A percentile compares a stretch with the other conserved stretches of the same genome.
Evolutionary conservation across 2,888 invertebrate genomes (phyloP).

Genomic region (Amaurobius ferox): DNA sequence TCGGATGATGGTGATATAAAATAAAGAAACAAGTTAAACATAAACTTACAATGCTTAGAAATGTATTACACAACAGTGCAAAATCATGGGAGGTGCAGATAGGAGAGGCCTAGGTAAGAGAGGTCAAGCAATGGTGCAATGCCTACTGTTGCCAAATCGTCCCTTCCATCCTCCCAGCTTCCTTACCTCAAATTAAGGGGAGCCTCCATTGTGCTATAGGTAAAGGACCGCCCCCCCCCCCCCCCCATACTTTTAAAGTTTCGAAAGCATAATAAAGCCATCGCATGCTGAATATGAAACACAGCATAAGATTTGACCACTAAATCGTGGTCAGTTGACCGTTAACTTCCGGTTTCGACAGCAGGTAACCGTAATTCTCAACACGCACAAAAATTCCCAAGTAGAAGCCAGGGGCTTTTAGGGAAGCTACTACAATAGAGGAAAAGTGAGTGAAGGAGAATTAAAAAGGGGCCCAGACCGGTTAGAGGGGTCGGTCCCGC

Average conservation of each 20-base stretch:
- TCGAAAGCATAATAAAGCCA: neutral
- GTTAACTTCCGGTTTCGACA: constrained; percentile 49
- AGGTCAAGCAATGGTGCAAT: neutral
- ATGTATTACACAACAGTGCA: neutral
- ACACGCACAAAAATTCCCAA: constrained; percentile 4
- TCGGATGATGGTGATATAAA: neutral
- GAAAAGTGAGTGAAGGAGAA: neutral
- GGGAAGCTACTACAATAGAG: neutral
- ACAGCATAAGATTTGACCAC: neutral
- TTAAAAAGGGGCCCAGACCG: neutral
- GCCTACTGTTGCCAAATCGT: too few relatives aligned
- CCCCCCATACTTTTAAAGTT: too few relatives aligned
- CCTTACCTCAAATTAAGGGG: too few relatives aligned
- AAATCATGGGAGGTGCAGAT: neutral
- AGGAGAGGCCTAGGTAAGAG: neutral
- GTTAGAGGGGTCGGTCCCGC: neutral
- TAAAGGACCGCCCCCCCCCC: too few relatives aligned
- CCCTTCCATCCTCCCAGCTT: too few relatives aligned
- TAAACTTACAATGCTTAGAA: neutral
- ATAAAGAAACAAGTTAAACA: neutral
- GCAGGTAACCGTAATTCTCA: neutral
- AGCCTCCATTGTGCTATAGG: too few relatives aligned
- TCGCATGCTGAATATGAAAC: neutral
- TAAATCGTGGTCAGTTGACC: constrained; percentile 27
- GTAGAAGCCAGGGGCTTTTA: neutral